Base-by-base conservation (phyloP, 2,113 vertebrate genomes). In the Megaceryle maxima region DNA sequence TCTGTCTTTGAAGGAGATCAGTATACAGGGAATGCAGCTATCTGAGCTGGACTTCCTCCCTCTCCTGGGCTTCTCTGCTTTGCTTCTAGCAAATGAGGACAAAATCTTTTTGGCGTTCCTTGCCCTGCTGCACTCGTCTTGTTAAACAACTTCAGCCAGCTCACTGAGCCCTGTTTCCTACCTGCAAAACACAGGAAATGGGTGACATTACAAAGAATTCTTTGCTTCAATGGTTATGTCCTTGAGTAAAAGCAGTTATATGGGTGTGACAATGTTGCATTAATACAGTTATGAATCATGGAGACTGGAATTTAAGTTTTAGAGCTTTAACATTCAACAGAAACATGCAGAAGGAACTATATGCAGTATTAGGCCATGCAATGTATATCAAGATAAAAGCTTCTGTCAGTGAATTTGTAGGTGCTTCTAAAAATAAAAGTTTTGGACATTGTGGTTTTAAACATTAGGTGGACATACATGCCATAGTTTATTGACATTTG, bases 21-120 rank as follows among this genome's bases (percentile, higher is more conserved):
- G 33, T 10, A 11, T 1, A 5, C 2, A 9, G 16, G 9, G 10
- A 44, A 77, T 0, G 1, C 35, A 37, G 31, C 11, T 2, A 2
- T 3, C 35, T 41, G 12, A 69, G 74, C 25, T 51, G 55, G 41
- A 21, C 39, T 64, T 14, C 20, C 5, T 16, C 7, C 5, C 18
- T 15, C 10, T 20, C 43, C 56, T 0, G 0, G 11, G 24, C n/a
- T 39, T n/a, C 8, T 79, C 26, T 82, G 13, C 29, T 60, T 55
- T 50, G 14, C 13, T 56, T 46, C 46, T 39, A 51, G 22, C 4
- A 60, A n/a, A 10, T 16, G 35, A 75, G n/a, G 37, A 68, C 48
- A 19, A 19, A 33, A 16, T 6, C 7, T 31, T 62, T 79, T 11
- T 44, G 41, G 31, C 33, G 35, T 10, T 80, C 20, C 21, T 43